Base-by-base conservation (phyloP, 2,113 vertebrate genomes). In the Anolis sagrei region DNA sequence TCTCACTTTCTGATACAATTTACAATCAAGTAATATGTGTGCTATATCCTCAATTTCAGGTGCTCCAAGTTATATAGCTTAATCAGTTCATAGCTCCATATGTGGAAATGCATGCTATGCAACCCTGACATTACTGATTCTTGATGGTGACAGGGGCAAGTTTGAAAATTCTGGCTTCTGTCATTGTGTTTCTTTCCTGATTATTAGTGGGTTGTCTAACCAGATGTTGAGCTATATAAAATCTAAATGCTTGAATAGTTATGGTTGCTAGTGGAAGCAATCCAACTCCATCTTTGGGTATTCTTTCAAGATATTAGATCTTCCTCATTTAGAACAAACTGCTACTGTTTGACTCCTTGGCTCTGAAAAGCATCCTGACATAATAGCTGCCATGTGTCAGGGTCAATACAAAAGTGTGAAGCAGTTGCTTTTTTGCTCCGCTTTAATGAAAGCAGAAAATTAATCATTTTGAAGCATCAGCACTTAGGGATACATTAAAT, bases 381-480 rank as follows among this genome's bases (percentile, higher is more conserved):
- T 86, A 84, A 82, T 61, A n/a, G n/a, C 0, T 13, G 68, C 48
- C 70, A 3, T 4, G 48, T 78, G 85, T 87, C 14, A 3, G 76
- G 82, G 74, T 39, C 72, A 48, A 80, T 66, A 88, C 66, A 78
- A 29, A 78, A 77, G 58, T 72, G 64, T 73, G 51, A 73, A 87
- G 73, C 27, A 16, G 23, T 83, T 87, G 75, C 68, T 84, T 39
- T 84, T 39, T 68, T 75, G 44, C 78, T 68, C 36, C 7, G 18
- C 79, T 84, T 84, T 84, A 84, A 81, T n/a, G 62, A 80, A 81
- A 18, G 62, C 62, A 64, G 70, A 61, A 84, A 68, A 76, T 75
- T 69, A 80, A 81, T 88, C 72, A 84, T 88, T 84, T 61, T 51
- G 58, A 76, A 76, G 82, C 80, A 81, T 58, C 77, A 75, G 77